Conservation (phyloP, 92 coral and sea anemone genomes). For the Virgularia gustaviana region DNA sequence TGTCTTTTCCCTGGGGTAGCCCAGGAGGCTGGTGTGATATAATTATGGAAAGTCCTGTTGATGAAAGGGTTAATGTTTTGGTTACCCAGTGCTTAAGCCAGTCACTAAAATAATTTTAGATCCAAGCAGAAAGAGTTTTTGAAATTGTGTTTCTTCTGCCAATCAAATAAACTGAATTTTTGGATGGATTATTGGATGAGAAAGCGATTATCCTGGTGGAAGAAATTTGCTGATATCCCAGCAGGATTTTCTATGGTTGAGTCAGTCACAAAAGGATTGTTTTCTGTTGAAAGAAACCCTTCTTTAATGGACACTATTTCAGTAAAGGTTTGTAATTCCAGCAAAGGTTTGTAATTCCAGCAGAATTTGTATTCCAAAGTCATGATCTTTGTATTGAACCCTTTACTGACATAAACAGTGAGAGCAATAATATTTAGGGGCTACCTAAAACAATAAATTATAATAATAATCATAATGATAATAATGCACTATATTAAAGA, state of each 20-base stretch:
- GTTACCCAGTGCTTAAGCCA: too few relatives aligned
- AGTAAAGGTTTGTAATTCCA: too few relatives aligned
- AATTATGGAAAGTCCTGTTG: background rate
- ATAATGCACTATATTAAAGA: background rate
- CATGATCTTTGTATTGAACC: too few relatives aligned
- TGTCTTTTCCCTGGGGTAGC: too few relatives aligned
- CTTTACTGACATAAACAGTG: too few relatives aligned
- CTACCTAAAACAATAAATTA: too few relatives aligned
- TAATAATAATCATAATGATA: background rate
- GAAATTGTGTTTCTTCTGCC: conserved; percentile 64
- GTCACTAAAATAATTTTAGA: conserved; percentile 33
- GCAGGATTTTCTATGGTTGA: conserved; percentile 65
- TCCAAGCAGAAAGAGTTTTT: conserved; percentile 61
- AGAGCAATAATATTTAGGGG: too few relatives aligned
- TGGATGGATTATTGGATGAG: conserved; percentile 94
- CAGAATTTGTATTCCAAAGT: too few relatives aligned
- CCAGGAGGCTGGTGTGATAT: too few relatives aligned
- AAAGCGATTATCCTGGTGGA: conserved; percentile 92
- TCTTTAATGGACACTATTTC: conserved; percentile 46
- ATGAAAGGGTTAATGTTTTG: background rate
- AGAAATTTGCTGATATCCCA: conserved; percentile 78
- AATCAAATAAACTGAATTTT: conserved; percentile 60
- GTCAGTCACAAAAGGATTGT: background rate
- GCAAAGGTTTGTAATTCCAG: too few relatives aligned
- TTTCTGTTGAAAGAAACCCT: conserved; percentile 1